A percentile compares a stretch with the other conserved stretches of the same genome.
Conservation (phyloP, 2,797 vertebrate species). For the Anguilla megastoma region DNA sequence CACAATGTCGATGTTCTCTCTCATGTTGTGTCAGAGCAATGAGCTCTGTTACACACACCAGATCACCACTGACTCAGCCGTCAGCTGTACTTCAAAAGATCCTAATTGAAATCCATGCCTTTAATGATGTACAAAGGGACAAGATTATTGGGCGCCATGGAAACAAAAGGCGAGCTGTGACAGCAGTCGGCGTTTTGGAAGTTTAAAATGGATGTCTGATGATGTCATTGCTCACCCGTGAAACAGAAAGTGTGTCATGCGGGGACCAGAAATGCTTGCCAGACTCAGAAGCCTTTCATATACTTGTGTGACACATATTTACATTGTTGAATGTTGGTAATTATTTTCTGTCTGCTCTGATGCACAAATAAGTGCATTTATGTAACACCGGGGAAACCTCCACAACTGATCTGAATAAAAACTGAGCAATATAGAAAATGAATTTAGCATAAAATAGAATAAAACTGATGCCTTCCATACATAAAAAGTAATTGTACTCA, state of each 20-base stretch:
- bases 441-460: neutral
- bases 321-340: neutral
- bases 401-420: neutral
- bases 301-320: neutral
- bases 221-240: neutral
- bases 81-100: neutral
- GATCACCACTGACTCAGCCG: neutral
- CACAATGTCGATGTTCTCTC: neutral
- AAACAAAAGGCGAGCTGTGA: neutral
- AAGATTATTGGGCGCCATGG: neutral
- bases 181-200: neutral
- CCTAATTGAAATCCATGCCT: neutral
- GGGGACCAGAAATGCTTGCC: neutral
- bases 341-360: neutral
- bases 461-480: neutral
- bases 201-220: neutral
- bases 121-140: neutral
- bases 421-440: neutral
- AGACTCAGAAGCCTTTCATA: neutral
- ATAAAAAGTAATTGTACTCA: neutral
- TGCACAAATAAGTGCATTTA: neutral
- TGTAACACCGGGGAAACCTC: neutral
- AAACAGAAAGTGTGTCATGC: neutral
- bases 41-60: neutral
- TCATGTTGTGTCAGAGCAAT: neutral